Percentiles rank a stretch among this genome's conserved stretches.
Conservation (phyloP, 2,888 invertebrate species). For the Alviniconcha strummeri region DNA sequence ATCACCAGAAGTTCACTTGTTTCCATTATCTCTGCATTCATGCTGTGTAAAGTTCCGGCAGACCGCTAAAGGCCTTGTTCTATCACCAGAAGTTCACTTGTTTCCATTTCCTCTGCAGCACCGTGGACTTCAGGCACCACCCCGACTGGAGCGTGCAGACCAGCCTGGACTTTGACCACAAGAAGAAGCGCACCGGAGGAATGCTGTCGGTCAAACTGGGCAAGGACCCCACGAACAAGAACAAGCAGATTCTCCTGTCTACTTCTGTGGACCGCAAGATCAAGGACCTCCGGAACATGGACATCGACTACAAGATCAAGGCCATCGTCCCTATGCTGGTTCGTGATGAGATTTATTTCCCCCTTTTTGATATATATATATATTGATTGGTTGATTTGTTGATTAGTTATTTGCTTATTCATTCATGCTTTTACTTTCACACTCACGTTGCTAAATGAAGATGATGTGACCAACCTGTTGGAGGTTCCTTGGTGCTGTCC, state of each 20-base stretch:
- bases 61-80: too few species aligned
- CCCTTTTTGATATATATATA: too few species aligned
- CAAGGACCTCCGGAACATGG: slow-evolving; percentile 7
- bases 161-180: slow-evolving; percentile 43
- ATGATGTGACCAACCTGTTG: too few species aligned
- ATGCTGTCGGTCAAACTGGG: slow-evolving; percentile 49
- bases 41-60: too few species aligned
- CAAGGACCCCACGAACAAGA: slow-evolving; percentile 44
- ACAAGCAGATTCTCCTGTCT: slow-evolving; percentile 19
- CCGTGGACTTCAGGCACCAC: slow-evolving; percentile 46
- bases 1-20: too few species aligned
- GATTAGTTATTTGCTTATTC: too few species aligned
- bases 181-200: slow-evolving; percentile 41
- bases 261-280: slow-evolving; percentile 23
- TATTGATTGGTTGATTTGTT: too few species aligned
- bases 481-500: too few species aligned
- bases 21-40: too few species aligned
- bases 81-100: too few species aligned
- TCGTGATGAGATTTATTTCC: too few species aligned
- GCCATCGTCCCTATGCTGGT: slow-evolving; percentile 27
- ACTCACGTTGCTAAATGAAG: too few species aligned
- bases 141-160: slow-evolving; percentile 48
- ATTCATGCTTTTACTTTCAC: background rate
- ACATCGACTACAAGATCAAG: slow-evolving; percentile 33
- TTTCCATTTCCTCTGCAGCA: slow-evolving; percentile 41